Conservation (phyloP, 2,888 invertebrate genomes). For the Nephrotoma appendiculata region DNA sequence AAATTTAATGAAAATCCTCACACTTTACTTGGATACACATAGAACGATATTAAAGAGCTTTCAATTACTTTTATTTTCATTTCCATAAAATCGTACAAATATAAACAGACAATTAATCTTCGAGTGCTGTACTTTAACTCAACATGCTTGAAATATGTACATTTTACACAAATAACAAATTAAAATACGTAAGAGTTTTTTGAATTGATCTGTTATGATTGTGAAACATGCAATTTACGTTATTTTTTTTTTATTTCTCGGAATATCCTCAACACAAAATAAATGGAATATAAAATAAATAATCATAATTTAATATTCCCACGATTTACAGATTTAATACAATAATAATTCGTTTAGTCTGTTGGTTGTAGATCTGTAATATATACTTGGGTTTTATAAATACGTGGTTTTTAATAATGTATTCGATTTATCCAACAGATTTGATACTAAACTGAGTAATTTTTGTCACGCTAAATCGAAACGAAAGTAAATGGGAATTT, state of each 20-base stretch:
- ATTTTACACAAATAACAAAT: not conserved
- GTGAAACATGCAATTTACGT: not conserved
- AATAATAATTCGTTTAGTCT: not conserved
- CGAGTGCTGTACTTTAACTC: not conserved
- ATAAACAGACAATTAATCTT: not conserved
- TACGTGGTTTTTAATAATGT: not conserved
- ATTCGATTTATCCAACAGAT: not conserved
- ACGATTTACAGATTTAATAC: not conserved
- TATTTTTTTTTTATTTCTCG: not conserved
- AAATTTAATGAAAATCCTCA: not conserved
- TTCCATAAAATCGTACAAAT: not conserved
- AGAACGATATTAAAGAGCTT: not conserved
- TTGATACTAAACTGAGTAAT: not conserved
- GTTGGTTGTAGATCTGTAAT: not conserved
- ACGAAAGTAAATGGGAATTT: not conserved
- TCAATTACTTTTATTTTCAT: not conserved
- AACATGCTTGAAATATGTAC: not conserved
- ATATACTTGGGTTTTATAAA: not conserved
- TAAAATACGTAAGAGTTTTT: not conserved
- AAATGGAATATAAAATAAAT: not conserved
- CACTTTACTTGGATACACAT: not conserved
- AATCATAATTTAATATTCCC: not conserved
- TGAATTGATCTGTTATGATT: not conserved
- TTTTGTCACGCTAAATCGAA: too few species aligned
- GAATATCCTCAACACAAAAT: not conserved